Evolutionary conservation across 1,140 invertebrate genomes (phyloP), one percentile per base, ranked within the genome.

Genomic region (Drosophila tropicalis): DNA sequence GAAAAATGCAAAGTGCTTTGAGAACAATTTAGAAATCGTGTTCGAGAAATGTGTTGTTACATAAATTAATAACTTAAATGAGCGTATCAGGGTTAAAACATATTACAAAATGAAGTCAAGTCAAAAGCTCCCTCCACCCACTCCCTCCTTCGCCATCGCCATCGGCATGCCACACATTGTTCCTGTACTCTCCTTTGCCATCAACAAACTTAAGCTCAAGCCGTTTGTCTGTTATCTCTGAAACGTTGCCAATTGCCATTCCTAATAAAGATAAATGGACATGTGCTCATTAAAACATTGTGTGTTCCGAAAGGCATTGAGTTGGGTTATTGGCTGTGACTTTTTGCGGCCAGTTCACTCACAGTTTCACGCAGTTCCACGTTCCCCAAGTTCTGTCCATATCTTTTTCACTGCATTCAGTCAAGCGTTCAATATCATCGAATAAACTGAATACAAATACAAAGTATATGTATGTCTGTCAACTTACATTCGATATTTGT

Each of bases 211-310:
- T 44, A 58, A 29, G 29, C 29, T n/a, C 13, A 13, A 1, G 29
- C 36, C 29, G 15, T 70, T 66, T 71, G 64, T 60, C 64, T 68
- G 62, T 87, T 85, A 87, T 87, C 82, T 86, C 29, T 81, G 64
- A 63, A 29, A 64, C 62, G 72, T 71, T 80, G 65, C 70, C 83
- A 86, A 87, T 87, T 87, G 72, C 83, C 83, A 74, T 87, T 87
- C 70, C 83, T 74, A 87, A 86, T 86, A 86, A 83, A 87, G 79
- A 86, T 79, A 87, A 86, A 87, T 86, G 83, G 82, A 79, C 74
- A 61, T 71, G 75, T 63, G 72, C 70, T 79, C 77, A 84, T 74
- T 85, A 78, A 73, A 73, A 67, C 0, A 68, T 61, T 64, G 47
- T 66, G 57, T 36, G 60, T 39, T 69, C 54, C 32, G 51, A 55